Evolutionary conservation across 2,888 invertebrate species (phyloP), one percentile per base, ranked within the genome.

Genomic region (Volucella bombylans): DNA sequence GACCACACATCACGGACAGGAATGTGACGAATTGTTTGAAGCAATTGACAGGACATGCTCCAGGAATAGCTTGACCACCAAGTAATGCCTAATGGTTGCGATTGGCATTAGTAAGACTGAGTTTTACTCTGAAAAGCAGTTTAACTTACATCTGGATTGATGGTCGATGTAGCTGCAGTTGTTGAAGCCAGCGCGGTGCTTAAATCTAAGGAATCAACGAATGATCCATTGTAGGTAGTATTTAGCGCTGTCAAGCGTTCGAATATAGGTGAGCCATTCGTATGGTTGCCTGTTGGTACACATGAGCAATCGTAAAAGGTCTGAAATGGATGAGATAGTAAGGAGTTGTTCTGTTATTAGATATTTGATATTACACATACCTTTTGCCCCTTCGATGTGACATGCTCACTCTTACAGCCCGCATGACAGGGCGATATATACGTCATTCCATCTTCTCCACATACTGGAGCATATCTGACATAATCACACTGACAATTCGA

Each of bases 371-470:
- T 38, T 11, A 4, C 14, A 12, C 85, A 79, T 55, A 93, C 92
- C 91, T 93, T 93, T 39, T 90, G 90, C 43, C 93, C 93, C 86
- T 93, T 92, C 4, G 88, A 39, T 0, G 89, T 89, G 10, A 89
- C 89, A 50, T 91, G 89, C 85, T 92, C 90, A 31, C 90, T 90
- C 64, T 91, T 93, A 89, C 96, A 96, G 6, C 96, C 96, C 18
- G 96, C 96, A 89, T 96, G 95, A 89, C 96, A 96, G 6, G 96
- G 95, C 0, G 96, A 96, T 87, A 96, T 96, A 89, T 94, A 96
- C 2, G 95, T 95, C 87, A 94, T 93, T 0, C 93, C 93, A 82
- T 94, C 93, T 83, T 93, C 93, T 4, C 94, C 94, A 88, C 96
- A 96, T 0, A 96, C 95, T 0, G 96, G 96, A 64, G 95, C 94